phyloP scores from a whole-genome alignment of 1,140 invertebrate genomes.

The Saccostrea cuccullata region DNA sequence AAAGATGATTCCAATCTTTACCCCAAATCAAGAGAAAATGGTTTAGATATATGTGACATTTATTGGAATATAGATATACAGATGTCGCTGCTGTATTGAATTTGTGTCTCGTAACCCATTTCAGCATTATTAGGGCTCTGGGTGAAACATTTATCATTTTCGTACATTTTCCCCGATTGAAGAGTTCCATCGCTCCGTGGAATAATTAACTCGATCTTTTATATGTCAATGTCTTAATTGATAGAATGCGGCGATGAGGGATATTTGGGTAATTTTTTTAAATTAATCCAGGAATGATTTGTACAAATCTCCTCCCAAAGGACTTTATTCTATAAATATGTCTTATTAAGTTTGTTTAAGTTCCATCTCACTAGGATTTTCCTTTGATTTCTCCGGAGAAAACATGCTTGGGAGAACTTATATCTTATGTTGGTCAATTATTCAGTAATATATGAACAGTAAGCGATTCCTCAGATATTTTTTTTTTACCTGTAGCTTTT shows the following conservation, averaged over 20 bases:
- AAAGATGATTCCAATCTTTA: background rate
- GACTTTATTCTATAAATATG: background rate
- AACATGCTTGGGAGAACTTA: background rate
- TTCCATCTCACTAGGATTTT: background rate
- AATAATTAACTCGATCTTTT: background rate
- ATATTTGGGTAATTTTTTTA: background rate
- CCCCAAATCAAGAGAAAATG: background rate
- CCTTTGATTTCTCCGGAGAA: background rate
- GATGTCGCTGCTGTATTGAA: slow-evolving; percentile 25
- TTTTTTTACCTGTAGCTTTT: background rate
- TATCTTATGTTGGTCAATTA: background rate
- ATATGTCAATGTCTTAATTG: background rate
- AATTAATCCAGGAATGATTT: background rate
- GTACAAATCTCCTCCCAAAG: background rate
- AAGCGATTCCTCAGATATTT: background rate
- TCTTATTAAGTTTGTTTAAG: background rate
- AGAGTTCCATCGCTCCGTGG: background rate
- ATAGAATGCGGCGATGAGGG: background rate
- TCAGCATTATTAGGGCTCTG: background rate
- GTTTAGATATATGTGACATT: background rate
- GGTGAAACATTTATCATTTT: slow-evolving; percentile 20
- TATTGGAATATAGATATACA: background rate
- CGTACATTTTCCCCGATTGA: background rate
- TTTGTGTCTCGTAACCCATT: background rate
- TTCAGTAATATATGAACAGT: slow-evolving; percentile 15